These are phyloP conservation scores for Hemiscyllium ocellatum DNA, from an alignment of 2,113 vertebrate species.

Conservation along the genomic window DNA sequence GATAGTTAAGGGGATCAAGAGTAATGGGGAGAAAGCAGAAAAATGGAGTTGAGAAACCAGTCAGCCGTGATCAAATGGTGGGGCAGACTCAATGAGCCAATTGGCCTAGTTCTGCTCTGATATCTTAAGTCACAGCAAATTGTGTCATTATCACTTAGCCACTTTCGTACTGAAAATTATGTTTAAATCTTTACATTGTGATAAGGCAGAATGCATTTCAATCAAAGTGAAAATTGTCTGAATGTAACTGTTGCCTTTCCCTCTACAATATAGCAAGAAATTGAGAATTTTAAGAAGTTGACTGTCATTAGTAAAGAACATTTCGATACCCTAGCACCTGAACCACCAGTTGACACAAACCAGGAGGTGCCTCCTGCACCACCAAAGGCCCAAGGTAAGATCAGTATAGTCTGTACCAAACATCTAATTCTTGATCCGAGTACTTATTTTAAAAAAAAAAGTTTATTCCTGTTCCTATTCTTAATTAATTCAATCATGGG, in stretches of 20 bases:
- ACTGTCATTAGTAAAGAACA: slow-evolving; percentile 79
- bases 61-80: too few relatives aligned
- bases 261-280: slow-evolving; percentile 60
- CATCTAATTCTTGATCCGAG: background rate
- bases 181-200: background rate
- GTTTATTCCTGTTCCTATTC: background rate
- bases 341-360: slow-evolving; percentile 58
- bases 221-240: background rate
- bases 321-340: slow-evolving; percentile 69
- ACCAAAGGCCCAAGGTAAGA: slow-evolving; percentile 51
- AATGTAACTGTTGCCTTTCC: background rate
- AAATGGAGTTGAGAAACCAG: too few relatives aligned
- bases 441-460: background rate
- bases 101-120: too few relatives aligned
- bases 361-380: slow-evolving; percentile 61
- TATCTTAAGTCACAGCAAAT: background rate
- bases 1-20: too few relatives aligned
- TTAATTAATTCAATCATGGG: background rate
- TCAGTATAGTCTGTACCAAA: background rate
- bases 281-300: slow-evolving; percentile 84
- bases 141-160: background rate
- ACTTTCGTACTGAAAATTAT: background rate
- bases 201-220: too few relatives aligned
- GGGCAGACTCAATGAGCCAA: too few relatives aligned
- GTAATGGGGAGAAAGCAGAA: too few relatives aligned